Evolutionary conservation across 2,888 invertebrate genomes (phyloP).

Genomic region (Rhaphigaster nebulosa): DNA sequence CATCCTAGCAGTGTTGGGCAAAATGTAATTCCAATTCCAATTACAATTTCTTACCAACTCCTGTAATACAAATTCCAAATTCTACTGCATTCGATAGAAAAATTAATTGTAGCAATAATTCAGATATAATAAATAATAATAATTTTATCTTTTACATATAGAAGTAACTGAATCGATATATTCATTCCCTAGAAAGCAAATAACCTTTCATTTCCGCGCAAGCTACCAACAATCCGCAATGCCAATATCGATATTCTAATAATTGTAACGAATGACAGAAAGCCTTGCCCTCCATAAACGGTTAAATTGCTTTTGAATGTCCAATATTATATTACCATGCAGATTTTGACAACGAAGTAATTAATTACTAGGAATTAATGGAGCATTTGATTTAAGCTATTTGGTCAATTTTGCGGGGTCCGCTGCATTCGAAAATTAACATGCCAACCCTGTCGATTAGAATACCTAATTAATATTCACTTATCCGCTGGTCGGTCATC

Average conservation of each 20-base stretch:
- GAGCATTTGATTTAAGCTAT: conserved; percentile 10
- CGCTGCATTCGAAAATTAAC: conserved; percentile 9
- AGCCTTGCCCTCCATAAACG: background rate
- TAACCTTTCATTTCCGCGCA: background rate
- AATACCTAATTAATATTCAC: background rate
- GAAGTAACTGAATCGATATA: too few species aligned
- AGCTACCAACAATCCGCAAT: background rate
- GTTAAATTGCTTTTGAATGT: background rate
- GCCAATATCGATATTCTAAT: background rate
- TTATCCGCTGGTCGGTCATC: background rate
- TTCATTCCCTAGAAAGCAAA: too few species aligned
- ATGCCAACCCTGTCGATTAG: conserved; percentile 4
- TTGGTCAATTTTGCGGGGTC: background rate
- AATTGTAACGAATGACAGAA: background rate
- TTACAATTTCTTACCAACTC: too few species aligned
- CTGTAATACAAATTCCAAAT: too few species aligned
- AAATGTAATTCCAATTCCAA: too few species aligned
- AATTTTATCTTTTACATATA: too few species aligned
- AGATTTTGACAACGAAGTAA: background rate
- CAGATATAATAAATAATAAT: too few species aligned
- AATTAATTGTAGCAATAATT: too few species aligned
- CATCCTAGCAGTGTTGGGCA: too few species aligned
- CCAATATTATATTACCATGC: background rate
- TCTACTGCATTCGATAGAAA: too few species aligned
- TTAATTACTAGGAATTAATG: conserved; percentile 1